These are phyloP conservation scores for Peromyscus maniculatus DNA, from an alignment of 2,113 vertebrate species.

Conservation along the genomic window DNA sequence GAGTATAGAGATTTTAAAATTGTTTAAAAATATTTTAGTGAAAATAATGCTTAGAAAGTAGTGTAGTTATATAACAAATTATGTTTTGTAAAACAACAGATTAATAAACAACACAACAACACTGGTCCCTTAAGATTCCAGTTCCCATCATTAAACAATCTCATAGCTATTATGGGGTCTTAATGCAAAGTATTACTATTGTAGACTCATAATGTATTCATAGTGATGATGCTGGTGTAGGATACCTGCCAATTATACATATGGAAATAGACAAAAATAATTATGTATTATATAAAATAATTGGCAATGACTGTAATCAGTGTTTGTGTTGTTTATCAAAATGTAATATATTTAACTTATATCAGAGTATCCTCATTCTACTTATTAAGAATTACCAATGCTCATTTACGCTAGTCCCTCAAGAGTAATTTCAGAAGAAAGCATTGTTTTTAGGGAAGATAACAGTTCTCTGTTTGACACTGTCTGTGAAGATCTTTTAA, in stretches of 20 bases:
- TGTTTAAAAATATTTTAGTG: not conserved
- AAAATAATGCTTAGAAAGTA: not conserved
- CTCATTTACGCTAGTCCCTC: too few species aligned
- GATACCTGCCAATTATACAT: not conserved
- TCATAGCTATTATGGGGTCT: not conserved
- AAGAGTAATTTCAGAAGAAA: not conserved
- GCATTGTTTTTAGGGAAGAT: not conserved
- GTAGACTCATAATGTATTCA: not conserved
- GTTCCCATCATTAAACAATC: not conserved
- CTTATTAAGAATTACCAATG: not conserved
- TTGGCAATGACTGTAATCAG: not conserved
- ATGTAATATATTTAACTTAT: not conserved
- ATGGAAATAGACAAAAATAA: not conserved
- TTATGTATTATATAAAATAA: not conserved
- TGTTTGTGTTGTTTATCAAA: not conserved
- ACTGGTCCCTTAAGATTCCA: not conserved
- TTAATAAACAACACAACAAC: not conserved
- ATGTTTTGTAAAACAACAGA: not conserved
- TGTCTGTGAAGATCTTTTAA: not conserved
- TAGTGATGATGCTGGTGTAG: not conserved
- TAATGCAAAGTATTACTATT: not conserved
- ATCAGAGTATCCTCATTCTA: not conserved
- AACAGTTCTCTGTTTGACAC: not conserved
- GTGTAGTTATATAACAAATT: not conserved
- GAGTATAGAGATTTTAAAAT: not conserved